A percentile compares a stretch with the other conserved stretches of the same genome.
These are phyloP conservation scores for Erethizon dorsatum DNA, from an alignment of 2,797 vertebrate genomes.

Conservation along the genomic window DNA sequence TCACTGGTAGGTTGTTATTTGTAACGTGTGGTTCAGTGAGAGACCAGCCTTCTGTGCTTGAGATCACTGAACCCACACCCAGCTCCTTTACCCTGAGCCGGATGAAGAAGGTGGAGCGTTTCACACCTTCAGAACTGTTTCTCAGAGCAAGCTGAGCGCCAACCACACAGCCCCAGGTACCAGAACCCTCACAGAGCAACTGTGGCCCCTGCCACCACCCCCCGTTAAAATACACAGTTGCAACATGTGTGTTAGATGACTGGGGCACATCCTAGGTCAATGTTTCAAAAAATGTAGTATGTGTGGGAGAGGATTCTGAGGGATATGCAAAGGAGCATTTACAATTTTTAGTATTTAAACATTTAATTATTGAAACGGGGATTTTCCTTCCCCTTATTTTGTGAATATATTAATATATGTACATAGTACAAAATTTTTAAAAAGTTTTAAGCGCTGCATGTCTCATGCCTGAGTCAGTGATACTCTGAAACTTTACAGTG, in stretches of 20 bases:
- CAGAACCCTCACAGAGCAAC: conserved; percentile 77
- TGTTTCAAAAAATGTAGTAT: conserved; percentile 22
- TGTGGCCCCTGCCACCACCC: conserved; percentile 40
- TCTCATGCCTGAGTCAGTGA: background rate
- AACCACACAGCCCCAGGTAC: conserved; percentile 78
- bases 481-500: background rate
- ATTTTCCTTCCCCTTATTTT: background rate
- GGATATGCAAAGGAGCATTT: background rate
- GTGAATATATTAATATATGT: background rate
- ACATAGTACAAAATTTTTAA: background rate
- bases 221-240: background rate
- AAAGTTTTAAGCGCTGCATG: background rate
- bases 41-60: background rate
- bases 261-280: background rate
- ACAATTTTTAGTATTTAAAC: background rate
- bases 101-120: background rate
- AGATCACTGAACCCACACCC: background rate
- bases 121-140: conserved; percentile 78
- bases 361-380: conserved; percentile 47
- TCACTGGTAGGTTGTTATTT: background rate
- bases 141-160: conserved; percentile 83
- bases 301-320: conserved; percentile 21
- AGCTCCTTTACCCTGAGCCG: background rate
- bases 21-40: background rate
- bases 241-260: background rate